These are phyloP conservation scores for Nesidiocoris tenuis DNA, from an alignment of 2,888 invertebrate genomes.

Conservation along the genomic window DNA sequence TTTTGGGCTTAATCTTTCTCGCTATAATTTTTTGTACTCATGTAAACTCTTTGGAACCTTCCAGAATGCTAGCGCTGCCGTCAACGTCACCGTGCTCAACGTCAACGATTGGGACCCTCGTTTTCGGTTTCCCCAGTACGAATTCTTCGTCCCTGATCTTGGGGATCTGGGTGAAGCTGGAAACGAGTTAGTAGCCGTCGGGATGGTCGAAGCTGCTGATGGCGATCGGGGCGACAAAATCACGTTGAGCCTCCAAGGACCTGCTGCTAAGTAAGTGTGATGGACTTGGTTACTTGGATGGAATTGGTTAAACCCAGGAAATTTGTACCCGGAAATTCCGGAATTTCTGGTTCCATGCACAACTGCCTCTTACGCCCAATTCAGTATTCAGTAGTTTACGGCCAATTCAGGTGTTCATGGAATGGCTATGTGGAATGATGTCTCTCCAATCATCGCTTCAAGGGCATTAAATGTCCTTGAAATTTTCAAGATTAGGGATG, in stretches of 20 bases:
- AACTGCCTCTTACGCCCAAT: too few species aligned
- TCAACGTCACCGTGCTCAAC: constrained; percentile 78
- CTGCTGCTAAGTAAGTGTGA: constrained; percentile 62
- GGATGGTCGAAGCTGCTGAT: constrained; percentile 78
- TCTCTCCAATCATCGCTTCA: too few species aligned
- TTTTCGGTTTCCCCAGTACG: constrained; percentile 83
- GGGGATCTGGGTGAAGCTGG: constrained; percentile 43
- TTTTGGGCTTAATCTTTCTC: too few species aligned
- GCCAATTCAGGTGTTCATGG: too few species aligned
- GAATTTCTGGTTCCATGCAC: too few species aligned
- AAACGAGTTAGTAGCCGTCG: constrained; percentile 50
- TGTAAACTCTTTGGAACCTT: too few species aligned
- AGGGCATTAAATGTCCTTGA: too few species aligned
- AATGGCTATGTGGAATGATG: too few species aligned
- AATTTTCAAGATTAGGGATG: too few species aligned
- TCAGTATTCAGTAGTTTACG: too few species aligned
- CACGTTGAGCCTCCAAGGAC: constrained; percentile 69
- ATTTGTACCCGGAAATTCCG: not conserved
- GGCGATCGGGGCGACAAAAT: constrained; percentile 77
- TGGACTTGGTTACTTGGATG: not conserved
- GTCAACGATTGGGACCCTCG: constrained; percentile 93
- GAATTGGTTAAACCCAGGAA: not conserved
- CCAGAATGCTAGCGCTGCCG: constrained; percentile 80
- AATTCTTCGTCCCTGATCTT: constrained; percentile 64
- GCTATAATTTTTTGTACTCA: too few species aligned